Percentiles rank a stretch among this genome's conserved stretches.
phyloP scores from a whole-genome alignment of 1,140 invertebrate genomes.

The Aphidius ervi region DNA sequence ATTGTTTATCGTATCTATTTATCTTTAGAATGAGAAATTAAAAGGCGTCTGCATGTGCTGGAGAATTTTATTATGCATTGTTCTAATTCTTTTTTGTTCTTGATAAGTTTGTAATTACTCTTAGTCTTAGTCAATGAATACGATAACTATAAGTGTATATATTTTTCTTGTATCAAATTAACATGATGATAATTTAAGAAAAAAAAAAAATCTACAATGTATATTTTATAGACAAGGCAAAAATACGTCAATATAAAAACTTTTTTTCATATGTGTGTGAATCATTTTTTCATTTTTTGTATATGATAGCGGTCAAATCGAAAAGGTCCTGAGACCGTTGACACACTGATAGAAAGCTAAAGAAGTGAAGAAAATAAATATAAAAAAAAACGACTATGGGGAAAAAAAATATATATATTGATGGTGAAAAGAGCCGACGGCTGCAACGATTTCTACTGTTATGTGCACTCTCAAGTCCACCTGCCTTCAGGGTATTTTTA shows the following conservation, averaged over 20 bases:
- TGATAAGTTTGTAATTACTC: neutral
- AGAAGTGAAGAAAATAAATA: neutral
- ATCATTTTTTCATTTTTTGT: no score
- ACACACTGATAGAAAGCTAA: neutral
- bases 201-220: no score
- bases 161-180: no score
- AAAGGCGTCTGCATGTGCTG: neutral
- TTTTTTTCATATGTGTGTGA: no score
- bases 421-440: slow-evolving; percentile 2
- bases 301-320: no score
- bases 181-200: no score
- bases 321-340: neutral
- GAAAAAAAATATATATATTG: neutral
- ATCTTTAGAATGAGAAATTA: slow-evolving; percentile 1
- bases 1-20: slow-evolving; percentile 22
- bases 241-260: neutral
- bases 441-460: slow-evolving; percentile 3
- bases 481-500: slow-evolving; percentile 3
- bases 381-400: neutral
- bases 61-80: slow-evolving; percentile 9
- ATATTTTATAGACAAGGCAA: neutral
- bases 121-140: neutral
- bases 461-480: neutral
- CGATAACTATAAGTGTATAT: no score
- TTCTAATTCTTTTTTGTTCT: neutral